phyloP scores from a whole-genome alignment of 1,140 invertebrate species.

The Phymorhynchus buccinoides region DNA sequence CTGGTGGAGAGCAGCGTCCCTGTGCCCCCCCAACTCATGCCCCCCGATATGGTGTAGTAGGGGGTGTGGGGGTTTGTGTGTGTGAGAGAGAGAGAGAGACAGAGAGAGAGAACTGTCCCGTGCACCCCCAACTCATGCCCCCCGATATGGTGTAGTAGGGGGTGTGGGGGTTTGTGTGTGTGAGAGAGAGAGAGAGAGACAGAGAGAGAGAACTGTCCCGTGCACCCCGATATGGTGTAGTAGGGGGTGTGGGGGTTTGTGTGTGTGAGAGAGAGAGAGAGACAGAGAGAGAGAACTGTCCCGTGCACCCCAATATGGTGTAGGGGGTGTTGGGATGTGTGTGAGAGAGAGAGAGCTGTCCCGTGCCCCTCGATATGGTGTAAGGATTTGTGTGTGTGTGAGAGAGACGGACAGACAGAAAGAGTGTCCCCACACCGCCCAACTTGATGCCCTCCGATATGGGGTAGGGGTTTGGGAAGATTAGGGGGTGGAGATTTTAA shows the following conservation, averaged over 20 bases:
- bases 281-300: slow-evolving; percentile 74
- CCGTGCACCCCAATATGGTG: slow-evolving; percentile 47
- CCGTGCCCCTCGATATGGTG: too few relatives aligned
- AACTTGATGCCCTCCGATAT: neutral
- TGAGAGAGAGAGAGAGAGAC: neutral
- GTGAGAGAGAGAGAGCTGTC: too few relatives aligned
- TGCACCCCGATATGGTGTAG: neutral
- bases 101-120: slow-evolving; percentile 73
- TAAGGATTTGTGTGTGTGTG: neutral
- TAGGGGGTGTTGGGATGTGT: too few relatives aligned
- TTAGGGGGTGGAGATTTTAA: too few relatives aligned
- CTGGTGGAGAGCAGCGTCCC: slow-evolving; percentile 74
- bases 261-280: neutral
- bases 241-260: neutral
- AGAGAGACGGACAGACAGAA: too few relatives aligned
- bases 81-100: neutral
- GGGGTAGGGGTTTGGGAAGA: neutral
- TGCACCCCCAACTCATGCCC: slow-evolving; percentile 7
- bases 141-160: too few relatives aligned
- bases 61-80: neutral
- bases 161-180: too few relatives aligned
- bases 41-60: neutral
- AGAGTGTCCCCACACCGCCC: too few relatives aligned
- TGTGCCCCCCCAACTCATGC: slow-evolving; percentile 10
- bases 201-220: too few relatives aligned